phyloP scores from a whole-genome alignment of 2,888 invertebrate genomes.

The Chloroclysta siterata region DNA sequence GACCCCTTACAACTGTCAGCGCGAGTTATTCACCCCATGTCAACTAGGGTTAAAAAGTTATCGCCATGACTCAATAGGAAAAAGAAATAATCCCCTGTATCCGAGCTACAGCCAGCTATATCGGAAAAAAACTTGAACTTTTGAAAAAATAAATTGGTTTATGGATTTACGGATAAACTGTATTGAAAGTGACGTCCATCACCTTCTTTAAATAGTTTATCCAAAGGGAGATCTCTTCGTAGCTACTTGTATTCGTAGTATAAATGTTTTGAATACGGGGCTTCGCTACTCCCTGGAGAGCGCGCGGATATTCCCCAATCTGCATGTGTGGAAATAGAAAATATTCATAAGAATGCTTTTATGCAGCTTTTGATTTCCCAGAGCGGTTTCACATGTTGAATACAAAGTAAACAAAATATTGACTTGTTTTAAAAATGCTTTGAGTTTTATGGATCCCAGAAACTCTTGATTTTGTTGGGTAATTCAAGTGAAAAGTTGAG shows the following conservation, averaged over 20 bases:
- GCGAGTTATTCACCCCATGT: conserved; percentile 75
- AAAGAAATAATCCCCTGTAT: conserved; percentile 67
- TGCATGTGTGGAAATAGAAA: conserved; percentile 36
- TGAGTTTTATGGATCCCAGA: neutral
- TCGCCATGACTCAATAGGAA: conserved; percentile 65
- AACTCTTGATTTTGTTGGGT: neutral
- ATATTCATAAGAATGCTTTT: conserved; percentile 40
- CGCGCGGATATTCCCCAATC: conserved; percentile 24
- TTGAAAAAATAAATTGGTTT: conserved; percentile 52
- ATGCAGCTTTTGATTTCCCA: conserved; percentile 34
- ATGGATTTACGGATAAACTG: conserved; percentile 13
- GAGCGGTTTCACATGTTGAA: conserved; percentile 26
- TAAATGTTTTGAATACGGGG: conserved; percentile 31
- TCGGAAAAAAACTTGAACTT: conserved; percentile 46
- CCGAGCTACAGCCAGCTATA: conserved; percentile 31
- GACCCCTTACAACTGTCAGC: conserved; percentile 75
- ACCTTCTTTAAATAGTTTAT: conserved; percentile 35
- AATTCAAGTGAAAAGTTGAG: no score
- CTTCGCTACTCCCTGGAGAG: conserved; percentile 18
- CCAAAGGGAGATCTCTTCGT: conserved; percentile 24
- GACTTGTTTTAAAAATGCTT: conserved; percentile 10
- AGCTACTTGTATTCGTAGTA: conserved; percentile 12
- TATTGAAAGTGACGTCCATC: conserved; percentile 10
- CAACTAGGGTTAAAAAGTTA: conserved; percentile 78
- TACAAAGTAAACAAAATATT: conserved; percentile 26